Evolutionary conservation across 2,797 vertebrate genomes (phyloP).

Genomic region (Malurus leucopterus): DNA sequence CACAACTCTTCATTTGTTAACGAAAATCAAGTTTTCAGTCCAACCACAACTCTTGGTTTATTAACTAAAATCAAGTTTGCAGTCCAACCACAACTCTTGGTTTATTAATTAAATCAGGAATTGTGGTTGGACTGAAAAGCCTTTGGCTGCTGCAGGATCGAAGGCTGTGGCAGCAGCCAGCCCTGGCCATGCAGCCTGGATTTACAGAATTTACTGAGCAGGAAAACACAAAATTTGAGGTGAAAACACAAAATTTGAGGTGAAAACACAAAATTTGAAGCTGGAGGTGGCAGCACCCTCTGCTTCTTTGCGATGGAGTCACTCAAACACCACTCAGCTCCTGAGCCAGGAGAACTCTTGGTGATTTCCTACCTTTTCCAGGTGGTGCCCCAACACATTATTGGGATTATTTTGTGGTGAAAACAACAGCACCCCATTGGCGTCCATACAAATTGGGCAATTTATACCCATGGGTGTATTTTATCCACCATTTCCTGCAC

Average conservation of each 20-base stretch:
- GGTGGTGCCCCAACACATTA: not conserved
- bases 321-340: not conserved
- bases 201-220: not conserved
- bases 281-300: not conserved
- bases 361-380: not conserved
- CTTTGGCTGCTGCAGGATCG: not conserved
- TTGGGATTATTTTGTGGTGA: not conserved
- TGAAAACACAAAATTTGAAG: not conserved
- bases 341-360: fast-evolving
- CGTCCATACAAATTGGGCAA: not conserved
- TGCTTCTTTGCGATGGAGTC: not conserved
- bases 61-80: too few species aligned
- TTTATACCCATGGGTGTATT: not conserved
- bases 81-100: too few species aligned
- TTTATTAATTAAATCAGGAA: not conserved
- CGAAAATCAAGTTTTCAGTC: too few species aligned
- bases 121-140: not conserved
- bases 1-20: too few species aligned
- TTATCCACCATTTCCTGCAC: not conserved
- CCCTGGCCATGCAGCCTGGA: too few species aligned
- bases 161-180: not conserved
- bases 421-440: not conserved
- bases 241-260: not conserved
- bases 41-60: too few species aligned
- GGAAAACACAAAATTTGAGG: not conserved